Percentiles rank a stretch among this genome's conserved stretches.
phyloP scores from a whole-genome alignment of 1,140 invertebrate species.

The Asobara japonica region DNA sequence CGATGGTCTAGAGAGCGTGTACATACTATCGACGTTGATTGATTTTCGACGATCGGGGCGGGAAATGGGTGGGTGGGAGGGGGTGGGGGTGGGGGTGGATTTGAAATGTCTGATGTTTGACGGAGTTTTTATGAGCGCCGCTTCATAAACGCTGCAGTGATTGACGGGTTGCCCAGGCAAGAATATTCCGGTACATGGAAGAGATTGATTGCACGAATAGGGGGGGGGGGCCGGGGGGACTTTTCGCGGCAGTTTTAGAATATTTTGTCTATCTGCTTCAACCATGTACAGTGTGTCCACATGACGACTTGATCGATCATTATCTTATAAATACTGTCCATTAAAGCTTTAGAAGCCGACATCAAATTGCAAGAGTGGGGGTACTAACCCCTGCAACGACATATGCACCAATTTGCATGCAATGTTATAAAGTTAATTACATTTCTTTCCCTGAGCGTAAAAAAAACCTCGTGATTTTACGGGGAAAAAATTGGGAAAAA shows the following conservation, averaged over 20 bases:
- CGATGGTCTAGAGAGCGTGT: slow-evolving; percentile 1
- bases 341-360: too few relatives aligned
- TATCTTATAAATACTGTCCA: too few relatives aligned
- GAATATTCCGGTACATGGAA: too few relatives aligned
- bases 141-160: background rate
- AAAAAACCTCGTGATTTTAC: background rate
- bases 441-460: background rate
- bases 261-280: slow-evolving; percentile 38
- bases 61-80: too few relatives aligned
- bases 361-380: too few relatives aligned
- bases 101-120: background rate
- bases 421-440: background rate
- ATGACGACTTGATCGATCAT: too few relatives aligned
- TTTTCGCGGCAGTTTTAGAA: too few relatives aligned
- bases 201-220: too few relatives aligned
- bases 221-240: too few relatives aligned
- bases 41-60: too few relatives aligned
- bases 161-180: too few relatives aligned
- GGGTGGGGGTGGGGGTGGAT: background rate
- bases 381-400: slow-evolving; percentile 37
- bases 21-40: slow-evolving; percentile 1
- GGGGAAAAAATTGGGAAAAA: background rate
- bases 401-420: slow-evolving; percentile 26
- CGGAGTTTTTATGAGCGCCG: background rate
- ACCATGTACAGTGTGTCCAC: too few relatives aligned